Evolutionary conservation across 2,113 vertebrate genomes (phyloP), one percentile per base, ranked within the genome.

Genomic region (Spermophilus dauricus): DNA sequence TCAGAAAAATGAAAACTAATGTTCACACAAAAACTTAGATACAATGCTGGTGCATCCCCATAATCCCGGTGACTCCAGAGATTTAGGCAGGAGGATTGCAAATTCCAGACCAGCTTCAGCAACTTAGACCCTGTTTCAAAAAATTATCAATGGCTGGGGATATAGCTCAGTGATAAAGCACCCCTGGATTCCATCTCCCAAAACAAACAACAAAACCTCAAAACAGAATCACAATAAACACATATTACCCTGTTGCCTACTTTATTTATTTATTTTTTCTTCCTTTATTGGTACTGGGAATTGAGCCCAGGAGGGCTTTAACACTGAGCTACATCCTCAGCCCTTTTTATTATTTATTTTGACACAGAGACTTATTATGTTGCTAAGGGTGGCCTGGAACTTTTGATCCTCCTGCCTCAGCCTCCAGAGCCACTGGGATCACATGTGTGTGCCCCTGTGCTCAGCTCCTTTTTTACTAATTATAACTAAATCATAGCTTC

Each of bases 221-320:
- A 84, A 95, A 89, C 53, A 11, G 84, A 72, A 65, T 94, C 32
- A 63, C 32, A 61, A 13, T 75, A 28, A 93, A 63, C 70, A 85
- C 9, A 37, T 26, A 56, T 65, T 70, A 86, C 67, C 26, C 48
- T 81, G n/a, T 11, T 70, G 58, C 37, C 83, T 92, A 30, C 7
- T 24, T 70, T 94, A 22, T 88, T 61, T 53, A 4, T 32, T 30
- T 65, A 6, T 65, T 13, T 67, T 67, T 32, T 67, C 22, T 65
- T 69, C 32, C 13, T 69, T 34, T 69, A 10, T 69, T 14, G 4
- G 14, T 34, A 69, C 67, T 69, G 14, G 30, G 30, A 32, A 34
- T 69, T 5, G 32, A 34, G 28, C 14, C 30, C 65, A 69, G 32
- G 30, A 30, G 67, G 5, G 2, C 32, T 69, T 16, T 32, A 34